Base-by-base conservation (phyloP, 2,113 vertebrate genomes). In the Andinoacara biseriatus region DNA sequence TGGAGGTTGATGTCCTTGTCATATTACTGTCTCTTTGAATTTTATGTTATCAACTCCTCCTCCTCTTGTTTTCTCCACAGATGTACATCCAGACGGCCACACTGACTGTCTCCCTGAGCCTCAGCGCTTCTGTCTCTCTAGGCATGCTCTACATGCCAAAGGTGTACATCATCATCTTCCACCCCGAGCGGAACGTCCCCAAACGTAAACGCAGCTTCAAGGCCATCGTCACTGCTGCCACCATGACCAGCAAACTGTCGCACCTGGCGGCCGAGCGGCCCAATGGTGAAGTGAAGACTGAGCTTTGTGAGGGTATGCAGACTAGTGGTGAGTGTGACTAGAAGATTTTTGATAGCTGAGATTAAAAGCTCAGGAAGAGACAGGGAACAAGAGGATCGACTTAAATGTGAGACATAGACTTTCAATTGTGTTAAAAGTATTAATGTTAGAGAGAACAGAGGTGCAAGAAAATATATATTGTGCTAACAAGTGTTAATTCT, bases 31-130 rank as follows among this genome's bases (percentile, higher is more conserved):
- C 54, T 40, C 15, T 24, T 40, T 58, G 33, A 58, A 26, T 58
- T 15, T 58, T n/a, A 58, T 14, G 40, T 58, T 29, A 49, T 72
- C 46, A 54, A 29, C 46, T 46, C 14, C 29, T 14, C 31, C 46
- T 54, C 26, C n/a, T 3, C 69, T 38, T 22, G 29, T 57, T 18
- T 43, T 2, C 20, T 82, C 83, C 78, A 54, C 94, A 99, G 98
- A 98, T 99, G 97, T 99, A 99, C 96, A 98, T 99, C 96, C 98
- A 99, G 96, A 99, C 98, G 33, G 97, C 97, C 90, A 99, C 98
- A 69, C 96, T 99, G 89, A 99, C 98, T 20, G 95, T 98, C 83
- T 99, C 97, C 91, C 97, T 99, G 93, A 99, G 98, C 95, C 96
- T 99, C 96, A 99, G 97, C 95, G 98, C 98, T 94, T 99, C 97